Evolutionary conservation across 2,113 vertebrate genomes (phyloP).

Genomic region (Phyllostomus hastatus): DNA sequence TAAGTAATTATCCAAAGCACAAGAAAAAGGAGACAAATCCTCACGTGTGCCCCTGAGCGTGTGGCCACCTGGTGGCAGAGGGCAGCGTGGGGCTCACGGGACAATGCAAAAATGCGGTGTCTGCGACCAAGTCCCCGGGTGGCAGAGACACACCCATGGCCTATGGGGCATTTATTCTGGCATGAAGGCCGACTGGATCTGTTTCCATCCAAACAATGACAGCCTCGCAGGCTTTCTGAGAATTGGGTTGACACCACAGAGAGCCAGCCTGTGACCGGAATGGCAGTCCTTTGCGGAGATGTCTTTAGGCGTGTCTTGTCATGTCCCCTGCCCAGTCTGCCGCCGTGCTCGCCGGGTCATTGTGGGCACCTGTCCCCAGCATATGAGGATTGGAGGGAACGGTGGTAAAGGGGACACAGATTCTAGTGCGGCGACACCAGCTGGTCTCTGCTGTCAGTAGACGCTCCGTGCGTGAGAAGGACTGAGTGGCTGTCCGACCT

Average conservation of each 20-base stretch:
- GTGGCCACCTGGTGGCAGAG: not conserved
- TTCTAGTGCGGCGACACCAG: not conserved
- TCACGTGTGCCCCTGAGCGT: not conserved
- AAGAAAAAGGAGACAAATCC: not conserved
- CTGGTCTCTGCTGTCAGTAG: not conserved
- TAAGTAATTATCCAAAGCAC: not conserved
- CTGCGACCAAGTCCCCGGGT: not conserved
- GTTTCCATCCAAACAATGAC: not conserved
- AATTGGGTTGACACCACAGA: not conserved
- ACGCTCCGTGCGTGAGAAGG: not conserved
- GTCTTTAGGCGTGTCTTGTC: not conserved
- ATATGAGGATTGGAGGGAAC: not conserved
- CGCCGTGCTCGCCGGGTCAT: fast-evolving
- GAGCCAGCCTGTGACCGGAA: fast-evolving
- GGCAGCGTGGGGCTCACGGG: not conserved
- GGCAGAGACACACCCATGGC: not conserved
- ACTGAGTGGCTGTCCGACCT: not conserved
- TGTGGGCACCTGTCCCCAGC: not conserved
- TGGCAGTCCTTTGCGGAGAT: not conserved
- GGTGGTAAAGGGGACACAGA: not conserved
- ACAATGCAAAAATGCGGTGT: too few species aligned
- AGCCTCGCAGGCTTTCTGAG: not conserved
- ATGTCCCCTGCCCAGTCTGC: not conserved
- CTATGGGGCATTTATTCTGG: not conserved
- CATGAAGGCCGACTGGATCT: not conserved